Evolutionary conservation across 2,888 invertebrate genomes (phyloP), one percentile per base, ranked within the genome.

Genomic region (Himalopsyche anomala): DNA sequence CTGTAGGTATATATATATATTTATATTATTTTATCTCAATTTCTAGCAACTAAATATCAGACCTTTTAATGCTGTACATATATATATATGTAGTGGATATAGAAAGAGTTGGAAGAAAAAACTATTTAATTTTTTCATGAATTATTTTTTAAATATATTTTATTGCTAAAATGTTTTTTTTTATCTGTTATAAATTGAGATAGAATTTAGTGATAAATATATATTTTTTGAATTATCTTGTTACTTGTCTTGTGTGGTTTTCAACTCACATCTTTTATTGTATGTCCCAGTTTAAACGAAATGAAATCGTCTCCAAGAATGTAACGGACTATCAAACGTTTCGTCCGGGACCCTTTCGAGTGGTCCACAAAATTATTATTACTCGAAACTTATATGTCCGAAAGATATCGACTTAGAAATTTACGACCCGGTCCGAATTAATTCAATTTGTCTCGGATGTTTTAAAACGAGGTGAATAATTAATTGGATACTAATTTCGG

Each of bases 381-480:
- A 62, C 62, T 19, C 62, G 62, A 28, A 62, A 19, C 62, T 62
- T n/a, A 28, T 28, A 28, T 62, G 51, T 28, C 62, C n/a, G 19
- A 62, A 62, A 62, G 62, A 62, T 62, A 62, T 62, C 62, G 62
- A 62, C 62, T 62, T 62, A 19, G 56, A 40, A 80, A 80, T 80
- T 80, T 80, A 80, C 80, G 80, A 80, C 80, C 28, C 80, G 80
- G n/a, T 19, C n/a, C 12, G 42, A 36, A 80, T 80, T 38, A 40
- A 80, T 80, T 80, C 38, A 81, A 81, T 81, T 81, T 81, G 81
- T 81, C 51, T 45, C 51, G 81, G 45, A 42, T 62, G 51, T 45
- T 51, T 28, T 81, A 62, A 81, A 81, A 51, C 81, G 81, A 81
- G 81, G 81, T 51, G 81, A n/a, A 81, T 81, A 81, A 81, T 81